A percentile compares a stretch with the other conserved stretches of the same genome.
Evolutionary conservation across 2,888 invertebrate species (phyloP).

Genomic region (Sesamia inferens): DNA sequence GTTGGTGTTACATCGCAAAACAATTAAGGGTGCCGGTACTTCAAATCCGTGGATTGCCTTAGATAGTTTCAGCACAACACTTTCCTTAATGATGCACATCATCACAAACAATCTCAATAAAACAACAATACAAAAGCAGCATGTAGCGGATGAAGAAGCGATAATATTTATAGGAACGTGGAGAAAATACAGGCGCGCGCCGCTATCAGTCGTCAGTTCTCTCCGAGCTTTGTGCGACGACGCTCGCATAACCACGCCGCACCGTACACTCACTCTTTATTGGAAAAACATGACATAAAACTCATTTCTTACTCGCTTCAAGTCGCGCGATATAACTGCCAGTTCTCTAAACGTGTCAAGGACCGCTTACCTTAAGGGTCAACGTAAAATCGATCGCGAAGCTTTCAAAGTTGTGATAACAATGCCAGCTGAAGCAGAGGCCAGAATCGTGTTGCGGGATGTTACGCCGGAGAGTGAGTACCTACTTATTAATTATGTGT

Average conservation of each 20-base stretch:
- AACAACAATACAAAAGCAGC: slow-evolving; percentile 39
- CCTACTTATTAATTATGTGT: slow-evolving; percentile 18
- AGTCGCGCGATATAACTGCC: slow-evolving; percentile 47
- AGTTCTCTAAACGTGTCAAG: slow-evolving; percentile 43
- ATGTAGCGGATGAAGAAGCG: slow-evolving; percentile 14
- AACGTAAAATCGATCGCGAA: slow-evolving; percentile 47
- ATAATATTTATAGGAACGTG: slow-evolving; percentile 28
- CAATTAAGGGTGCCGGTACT: too few species aligned
- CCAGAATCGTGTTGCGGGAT: slow-evolving; percentile 80
- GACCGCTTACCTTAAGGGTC: slow-evolving; percentile 24
- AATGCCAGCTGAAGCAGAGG: slow-evolving; percentile 84
- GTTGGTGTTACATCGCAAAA: slow-evolving; percentile 40
- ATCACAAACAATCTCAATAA: slow-evolving; percentile 46
- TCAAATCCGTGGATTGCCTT: slow-evolving; percentile 33
- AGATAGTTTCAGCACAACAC: slow-evolving; percentile 29
- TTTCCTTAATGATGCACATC: slow-evolving; percentile 53
- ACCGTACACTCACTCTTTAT: slow-evolving; percentile 29
- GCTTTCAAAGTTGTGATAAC: slow-evolving; percentile 62
- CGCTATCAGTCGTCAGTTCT: slow-evolving; percentile 40
- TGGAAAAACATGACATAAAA: slow-evolving; percentile 70
- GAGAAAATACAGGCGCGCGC: slow-evolving; percentile 57
- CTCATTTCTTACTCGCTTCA: slow-evolving; percentile 29
- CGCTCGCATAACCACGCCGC: slow-evolving; percentile 57
- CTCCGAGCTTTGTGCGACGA: slow-evolving; percentile 55
- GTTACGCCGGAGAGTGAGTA: slow-evolving; percentile 86